Percentiles rank a stretch among this genome's conserved stretches.
These are phyloP conservation scores for Syndactyla subalaris DNA, from an alignment of 2,797 vertebrate genomes.

Conservation along the genomic window DNA sequence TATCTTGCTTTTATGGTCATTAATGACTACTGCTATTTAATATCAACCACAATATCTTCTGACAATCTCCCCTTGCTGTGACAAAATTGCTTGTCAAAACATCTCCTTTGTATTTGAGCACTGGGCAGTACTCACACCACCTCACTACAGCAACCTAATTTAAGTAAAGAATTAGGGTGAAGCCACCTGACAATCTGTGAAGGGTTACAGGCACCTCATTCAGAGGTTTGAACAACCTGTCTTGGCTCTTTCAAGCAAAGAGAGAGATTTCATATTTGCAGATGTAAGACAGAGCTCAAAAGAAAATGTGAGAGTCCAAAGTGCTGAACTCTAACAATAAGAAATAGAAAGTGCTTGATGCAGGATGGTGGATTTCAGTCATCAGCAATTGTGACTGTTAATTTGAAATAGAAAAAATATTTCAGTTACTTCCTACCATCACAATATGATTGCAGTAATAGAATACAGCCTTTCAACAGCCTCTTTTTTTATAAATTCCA, in stretches of 20 bases:
- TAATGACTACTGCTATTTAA: neutral
- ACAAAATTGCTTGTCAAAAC: neutral
- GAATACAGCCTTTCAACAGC: neutral
- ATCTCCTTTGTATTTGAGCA: neutral
- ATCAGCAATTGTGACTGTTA: neutral
- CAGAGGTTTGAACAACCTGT: neutral
- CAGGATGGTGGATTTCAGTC: neutral
- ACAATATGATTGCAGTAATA: neutral
- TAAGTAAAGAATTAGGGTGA: neutral
- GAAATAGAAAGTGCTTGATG: neutral
- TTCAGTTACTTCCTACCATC: neutral
- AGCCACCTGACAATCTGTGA: neutral
- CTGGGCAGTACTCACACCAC: neutral
- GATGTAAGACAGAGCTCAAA: neutral
- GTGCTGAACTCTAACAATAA: neutral
- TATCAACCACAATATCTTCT: neutral
- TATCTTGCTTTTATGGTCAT: neutral
- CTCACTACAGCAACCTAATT: neutral
- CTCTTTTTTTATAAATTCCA: neutral
- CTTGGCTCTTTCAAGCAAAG: neutral
- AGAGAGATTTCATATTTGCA: neutral
- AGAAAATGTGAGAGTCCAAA: neutral
- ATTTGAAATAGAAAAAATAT: neutral
- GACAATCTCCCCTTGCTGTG: neutral
- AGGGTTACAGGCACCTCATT: neutral